Percentiles rank a stretch among this genome's conserved stretches.
phyloP scores from a whole-genome alignment of 2,888 invertebrate species.

The Melanargia galathea region DNA sequence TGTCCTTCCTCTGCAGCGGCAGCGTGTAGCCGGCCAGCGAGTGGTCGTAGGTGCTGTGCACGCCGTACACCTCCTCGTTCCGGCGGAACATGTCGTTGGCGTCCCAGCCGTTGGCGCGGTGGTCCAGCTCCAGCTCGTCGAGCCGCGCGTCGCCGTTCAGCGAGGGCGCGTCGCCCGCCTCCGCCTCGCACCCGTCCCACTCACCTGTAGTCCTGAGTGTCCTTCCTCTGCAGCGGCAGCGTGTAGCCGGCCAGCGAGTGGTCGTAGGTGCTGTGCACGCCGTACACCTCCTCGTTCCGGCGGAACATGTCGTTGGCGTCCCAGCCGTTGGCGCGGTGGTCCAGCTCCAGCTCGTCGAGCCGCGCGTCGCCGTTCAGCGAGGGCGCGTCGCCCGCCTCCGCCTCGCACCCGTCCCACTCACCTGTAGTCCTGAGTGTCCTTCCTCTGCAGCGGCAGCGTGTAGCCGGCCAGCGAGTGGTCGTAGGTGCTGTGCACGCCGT shows the following conservation, averaged over 20 bases:
- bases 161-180: too few species aligned
- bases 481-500: conserved; percentile 96
- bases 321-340: conserved; percentile 34
- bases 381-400: too few species aligned
- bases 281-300: conserved; percentile 94
- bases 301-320: conserved; percentile 52
- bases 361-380: too few species aligned
- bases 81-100: conserved; percentile 92
- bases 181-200: too few species aligned
- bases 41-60: conserved; percentile 95
- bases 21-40: conserved; percentile 95
- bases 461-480: conserved; percentile 95
- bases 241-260: conserved; percentile 86
- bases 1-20: conserved; percentile 91
- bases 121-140: conserved; percentile 88
- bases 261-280: conserved; percentile 96
- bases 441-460: conserved; percentile 92
- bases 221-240: conserved; percentile 84
- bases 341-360: too few species aligned
- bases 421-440: conserved; percentile 91
- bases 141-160: too few species aligned
- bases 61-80: conserved; percentile 95
- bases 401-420: too few species aligned
- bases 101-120: conserved; percentile 87
- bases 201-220: conserved; percentile 87